Base-by-base conservation (phyloP, 2,113 vertebrate genomes). In the Apteryx mantelli region DNA sequence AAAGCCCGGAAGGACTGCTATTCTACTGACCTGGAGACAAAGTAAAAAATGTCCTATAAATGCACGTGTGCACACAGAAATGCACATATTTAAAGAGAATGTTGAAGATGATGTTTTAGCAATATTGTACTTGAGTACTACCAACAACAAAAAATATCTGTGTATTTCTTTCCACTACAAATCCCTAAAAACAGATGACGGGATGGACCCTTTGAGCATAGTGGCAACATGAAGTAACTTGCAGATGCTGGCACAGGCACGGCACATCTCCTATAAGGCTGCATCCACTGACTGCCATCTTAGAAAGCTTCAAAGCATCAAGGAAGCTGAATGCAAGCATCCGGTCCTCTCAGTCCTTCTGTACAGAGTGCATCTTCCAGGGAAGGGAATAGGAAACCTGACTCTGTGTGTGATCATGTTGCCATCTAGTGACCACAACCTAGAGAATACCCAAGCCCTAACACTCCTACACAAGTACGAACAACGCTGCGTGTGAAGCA, bases 341-440 rank as follows among this genome's bases (percentile, higher is more conserved):
- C 82, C n/a, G 2, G 75, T 38, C 24, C 76, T 60, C 34, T 60
- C 19, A 2, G 5, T 42, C 36, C 66, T 73, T 78, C 83, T 34
- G 44, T 53, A 21, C 4, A 83, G 4, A 65, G 22, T 3, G 7
- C 25, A 44, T 58, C 75, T 94, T 81, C 84, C 84, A 30, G 60
- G 73, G 48, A 65, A 63, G 14, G 56, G n/a, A 97, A 34, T 0
- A n/a, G 21, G 60, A 52, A 91, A 68, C 36, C 26, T 52, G 48
- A 13, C 65, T 91, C 58, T 85, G 16, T 74, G 61, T 38, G 94
- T 63, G 97, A 91, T 90, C 96, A 95, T 95, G 93, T 97, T 96
- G 94, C 96, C 96, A 94, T 95, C 97, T 97, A 96, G 96, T 97
- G 96, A 96, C 93, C 24, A 0, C 85, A 91, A 60, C n/a, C 76